These are phyloP conservation scores for Agrypnia vestita DNA, from an alignment of 1,140 invertebrate species.

Conservation along the genomic window DNA sequence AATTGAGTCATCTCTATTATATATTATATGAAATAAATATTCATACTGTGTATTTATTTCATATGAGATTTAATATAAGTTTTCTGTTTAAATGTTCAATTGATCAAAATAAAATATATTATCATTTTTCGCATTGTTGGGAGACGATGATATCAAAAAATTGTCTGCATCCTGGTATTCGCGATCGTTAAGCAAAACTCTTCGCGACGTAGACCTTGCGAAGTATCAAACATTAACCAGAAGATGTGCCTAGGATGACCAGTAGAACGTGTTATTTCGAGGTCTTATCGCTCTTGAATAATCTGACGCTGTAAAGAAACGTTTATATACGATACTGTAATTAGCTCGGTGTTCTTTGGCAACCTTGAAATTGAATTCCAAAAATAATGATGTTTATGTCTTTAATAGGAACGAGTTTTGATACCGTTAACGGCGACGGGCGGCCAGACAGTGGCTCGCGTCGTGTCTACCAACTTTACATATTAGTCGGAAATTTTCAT, in stretches of 20 bases:
- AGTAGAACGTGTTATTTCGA: conserved; percentile 4
- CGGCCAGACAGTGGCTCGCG: not conserved
- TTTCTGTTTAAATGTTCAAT: too few relatives aligned
- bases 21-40: too few relatives aligned
- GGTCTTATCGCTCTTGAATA: conserved; percentile 1
- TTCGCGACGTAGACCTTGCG: too few relatives aligned
- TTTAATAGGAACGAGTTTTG: conserved; percentile 20
- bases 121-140: too few relatives aligned
- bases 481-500: conserved; percentile 7
- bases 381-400: conserved; percentile 32
- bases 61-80: too few relatives aligned
- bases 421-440: conserved; percentile 7
- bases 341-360: conserved; percentile 20
- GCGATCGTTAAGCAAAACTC: too few relatives aligned
- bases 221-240: too few relatives aligned
- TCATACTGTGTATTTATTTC: too few relatives aligned
- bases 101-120: too few relatives aligned
- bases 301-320: conserved; percentile 4
- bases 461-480: not conserved
- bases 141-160: too few relatives aligned
- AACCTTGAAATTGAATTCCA: conserved; percentile 40
- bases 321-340: conserved; percentile 18
- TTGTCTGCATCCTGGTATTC: too few relatives aligned
- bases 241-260: not conserved
- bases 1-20: too few relatives aligned